Conservation (phyloP, 1,140 invertebrate species). For the Drosophila arizonae region DNA sequence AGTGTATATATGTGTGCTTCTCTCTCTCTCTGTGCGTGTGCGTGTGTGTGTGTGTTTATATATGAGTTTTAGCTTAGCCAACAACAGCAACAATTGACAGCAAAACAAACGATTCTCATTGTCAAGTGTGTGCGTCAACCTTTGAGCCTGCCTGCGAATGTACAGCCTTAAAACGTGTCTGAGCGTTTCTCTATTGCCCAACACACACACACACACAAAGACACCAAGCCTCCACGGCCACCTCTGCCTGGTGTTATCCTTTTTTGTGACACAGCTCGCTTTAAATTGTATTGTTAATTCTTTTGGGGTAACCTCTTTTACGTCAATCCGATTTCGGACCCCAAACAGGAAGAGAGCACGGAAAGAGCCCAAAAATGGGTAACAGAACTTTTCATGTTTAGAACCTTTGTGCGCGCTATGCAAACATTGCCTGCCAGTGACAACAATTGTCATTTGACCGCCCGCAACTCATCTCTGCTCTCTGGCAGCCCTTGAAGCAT, state of each 20-base stretch:
- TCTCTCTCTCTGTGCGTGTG: neutral
- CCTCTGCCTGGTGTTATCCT: slow-evolving; percentile 6
- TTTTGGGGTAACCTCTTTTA: slow-evolving; percentile 55
- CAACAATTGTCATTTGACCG: slow-evolving; percentile 60
- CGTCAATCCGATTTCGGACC: slow-evolving; percentile 41
- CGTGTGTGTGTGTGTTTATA: slow-evolving; percentile 5
- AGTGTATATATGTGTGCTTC: neutral
- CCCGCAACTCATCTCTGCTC: neutral
- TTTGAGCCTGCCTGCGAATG: slow-evolving; percentile 64
- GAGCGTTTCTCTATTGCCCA: slow-evolving; percentile 10
- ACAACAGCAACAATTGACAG: slow-evolving; percentile 75
- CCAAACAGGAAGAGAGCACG: slow-evolving; percentile 40
- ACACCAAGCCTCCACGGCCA: neutral
- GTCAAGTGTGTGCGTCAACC: slow-evolving; percentile 80
- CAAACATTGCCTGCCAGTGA: slow-evolving; percentile 69
- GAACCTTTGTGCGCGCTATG: slow-evolving; percentile 61
- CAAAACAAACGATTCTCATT: slow-evolving; percentile 80
- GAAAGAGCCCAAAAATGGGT: slow-evolving; percentile 20
- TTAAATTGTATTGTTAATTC: slow-evolving; percentile 81
- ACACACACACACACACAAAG: neutral
- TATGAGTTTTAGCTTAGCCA: slow-evolving; percentile 5
- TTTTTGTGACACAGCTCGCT: slow-evolving; percentile 49
- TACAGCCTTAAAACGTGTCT: slow-evolving; percentile 26
- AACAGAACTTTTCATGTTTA: slow-evolving; percentile 45
- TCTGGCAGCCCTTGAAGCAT: neutral